A percentile compares a stretch with the other conserved stretches of the same genome.
Conservation (phyloP, 2,888 invertebrate species). For the Apodemia hepburni region DNA sequence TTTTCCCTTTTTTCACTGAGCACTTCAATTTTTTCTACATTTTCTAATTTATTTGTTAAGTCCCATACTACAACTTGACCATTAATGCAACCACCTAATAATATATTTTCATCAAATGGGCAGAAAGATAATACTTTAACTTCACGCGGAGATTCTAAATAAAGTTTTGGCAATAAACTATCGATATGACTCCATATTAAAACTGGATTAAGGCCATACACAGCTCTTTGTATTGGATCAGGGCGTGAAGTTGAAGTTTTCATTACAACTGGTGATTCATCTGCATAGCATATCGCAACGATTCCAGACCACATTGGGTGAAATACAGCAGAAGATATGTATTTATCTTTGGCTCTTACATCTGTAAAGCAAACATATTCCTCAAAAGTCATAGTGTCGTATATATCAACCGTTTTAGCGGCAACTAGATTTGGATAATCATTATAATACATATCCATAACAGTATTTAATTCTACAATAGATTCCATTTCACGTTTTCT, state of each 20-base stretch:
- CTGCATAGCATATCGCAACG: slow-evolving; percentile 83
- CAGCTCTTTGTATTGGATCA: slow-evolving; percentile 76
- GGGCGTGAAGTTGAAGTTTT: slow-evolving; percentile 55
- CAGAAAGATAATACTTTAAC: slow-evolving; percentile 84
- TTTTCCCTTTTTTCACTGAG: slow-evolving; percentile 82
- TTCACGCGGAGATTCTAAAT: slow-evolving; percentile 84
- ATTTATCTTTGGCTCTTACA: slow-evolving; percentile 83
- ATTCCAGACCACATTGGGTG: slow-evolving; percentile 86
- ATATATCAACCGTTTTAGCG: slow-evolving; percentile 48
- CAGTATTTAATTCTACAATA: slow-evolving; percentile 65
- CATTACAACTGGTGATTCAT: slow-evolving; percentile 72
- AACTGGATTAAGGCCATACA: slow-evolving; percentile 83
- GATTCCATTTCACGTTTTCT: slow-evolving; percentile 52
- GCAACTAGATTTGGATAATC: slow-evolving; percentile 78
- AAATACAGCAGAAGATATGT: slow-evolving; percentile 83
- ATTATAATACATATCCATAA: slow-evolving; percentile 81
- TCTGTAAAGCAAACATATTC: slow-evolving; percentile 84
- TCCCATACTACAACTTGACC: slow-evolving; percentile 88
- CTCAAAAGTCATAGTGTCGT: slow-evolving; percentile 59
- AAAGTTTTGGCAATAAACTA: slow-evolving; percentile 84
- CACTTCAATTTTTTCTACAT: slow-evolving; percentile 81
- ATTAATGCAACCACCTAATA: slow-evolving; percentile 86
- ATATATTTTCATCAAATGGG: slow-evolving; percentile 83
- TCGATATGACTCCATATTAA: slow-evolving; percentile 89
- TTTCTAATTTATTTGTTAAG: slow-evolving; percentile 81